Evolutionary conservation across 2,797 vertebrate species (phyloP).

Genomic region (Cryptoprocta ferox): DNA sequence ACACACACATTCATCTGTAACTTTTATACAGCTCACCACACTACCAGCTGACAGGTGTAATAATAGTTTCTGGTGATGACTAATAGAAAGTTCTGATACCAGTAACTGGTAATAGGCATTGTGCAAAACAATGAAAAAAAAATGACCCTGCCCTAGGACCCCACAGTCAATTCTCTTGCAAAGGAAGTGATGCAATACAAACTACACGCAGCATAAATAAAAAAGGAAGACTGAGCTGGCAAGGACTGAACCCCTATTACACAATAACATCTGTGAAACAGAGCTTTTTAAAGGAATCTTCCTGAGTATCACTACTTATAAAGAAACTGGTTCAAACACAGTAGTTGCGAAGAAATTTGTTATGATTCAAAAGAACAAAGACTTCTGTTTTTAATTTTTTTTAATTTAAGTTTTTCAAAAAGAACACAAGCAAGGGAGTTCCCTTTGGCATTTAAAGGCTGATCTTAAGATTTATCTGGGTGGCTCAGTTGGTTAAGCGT

Average conservation of each 20-base stretch:
- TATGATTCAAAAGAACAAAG: slow-evolving; percentile 64
- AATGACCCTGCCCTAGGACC: slow-evolving; percentile 75
- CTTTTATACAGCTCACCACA: neutral
- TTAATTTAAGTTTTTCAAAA: neutral
- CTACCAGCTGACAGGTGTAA: slow-evolving; percentile 41
- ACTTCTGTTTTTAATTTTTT: slow-evolving; percentile 13
- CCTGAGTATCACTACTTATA: neutral
- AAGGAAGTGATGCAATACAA: slow-evolving; percentile 86
- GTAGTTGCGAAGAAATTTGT: slow-evolving; percentile 18
- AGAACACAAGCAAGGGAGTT: slow-evolving; percentile 12
- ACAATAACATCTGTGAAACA: slow-evolving; percentile 84
- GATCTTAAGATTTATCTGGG: slow-evolving; percentile 9
- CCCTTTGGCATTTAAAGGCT: slow-evolving; percentile 9
- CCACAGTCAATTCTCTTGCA: slow-evolving; percentile 77
- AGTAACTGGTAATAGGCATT: slow-evolving; percentile 52
- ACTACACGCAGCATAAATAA: slow-evolving; percentile 78
- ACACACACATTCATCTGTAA: neutral
- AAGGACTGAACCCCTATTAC: slow-evolving; percentile 72
- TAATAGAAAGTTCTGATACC: slow-evolving; percentile 48
- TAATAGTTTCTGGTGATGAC: slow-evolving; percentile 61
- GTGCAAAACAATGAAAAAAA: slow-evolving; percentile 60
- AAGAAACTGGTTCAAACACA: neutral
- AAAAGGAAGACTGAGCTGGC: slow-evolving; percentile 77
- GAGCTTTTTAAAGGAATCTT: slow-evolving; percentile 11
- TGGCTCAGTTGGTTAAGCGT: too few species aligned